phyloP scores from a whole-genome alignment of 2,888 invertebrate genomes.

The Syritta pipiens region DNA sequence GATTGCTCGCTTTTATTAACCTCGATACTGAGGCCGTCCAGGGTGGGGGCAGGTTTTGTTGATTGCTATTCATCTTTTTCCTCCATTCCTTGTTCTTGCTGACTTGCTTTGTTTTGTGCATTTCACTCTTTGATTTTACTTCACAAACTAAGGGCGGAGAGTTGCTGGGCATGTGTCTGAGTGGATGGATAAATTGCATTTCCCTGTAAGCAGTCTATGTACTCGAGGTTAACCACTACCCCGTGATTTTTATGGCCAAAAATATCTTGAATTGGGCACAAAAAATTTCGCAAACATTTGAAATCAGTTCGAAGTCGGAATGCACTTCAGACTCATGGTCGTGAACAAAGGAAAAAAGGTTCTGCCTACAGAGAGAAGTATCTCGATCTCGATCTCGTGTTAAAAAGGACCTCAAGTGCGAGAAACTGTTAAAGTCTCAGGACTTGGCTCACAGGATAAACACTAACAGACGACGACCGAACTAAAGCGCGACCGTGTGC shows the following conservation, averaged over 20 bases:
- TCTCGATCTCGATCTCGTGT: slow-evolving; percentile 41
- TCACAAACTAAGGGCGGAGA: slow-evolving; percentile 7
- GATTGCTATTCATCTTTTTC: slow-evolving; percentile 57
- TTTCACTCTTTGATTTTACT: slow-evolving; percentile 16
- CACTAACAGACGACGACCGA: slow-evolving; percentile 51
- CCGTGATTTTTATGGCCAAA: slow-evolving; percentile 41
- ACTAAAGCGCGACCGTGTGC: slow-evolving; percentile 64
- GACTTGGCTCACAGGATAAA: slow-evolving; percentile 44
- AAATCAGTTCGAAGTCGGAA: slow-evolving; percentile 63
- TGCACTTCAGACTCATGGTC: slow-evolving; percentile 66
- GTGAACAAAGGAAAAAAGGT: slow-evolving; percentile 19
- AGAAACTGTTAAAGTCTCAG: slow-evolving; percentile 59
- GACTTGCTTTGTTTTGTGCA: background rate
- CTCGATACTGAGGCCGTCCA: slow-evolving; percentile 34
- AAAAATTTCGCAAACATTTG: slow-evolving; percentile 41
- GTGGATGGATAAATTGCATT: slow-evolving; percentile 12
- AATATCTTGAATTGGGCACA: slow-evolving; percentile 60
- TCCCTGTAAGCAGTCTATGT: slow-evolving; percentile 34
- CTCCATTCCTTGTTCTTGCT: slow-evolving; percentile 1
- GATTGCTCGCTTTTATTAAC: slow-evolving; percentile 58
- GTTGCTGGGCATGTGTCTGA: slow-evolving; percentile 25
- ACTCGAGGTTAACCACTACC: slow-evolving; percentile 48
- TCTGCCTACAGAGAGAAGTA: background rate
- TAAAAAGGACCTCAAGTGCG: slow-evolving; percentile 56
- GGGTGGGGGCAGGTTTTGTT: slow-evolving; percentile 34